Evolutionary conservation across 2,113 vertebrate genomes (phyloP).

Genomic region (Podarcis raffonei): DNA sequence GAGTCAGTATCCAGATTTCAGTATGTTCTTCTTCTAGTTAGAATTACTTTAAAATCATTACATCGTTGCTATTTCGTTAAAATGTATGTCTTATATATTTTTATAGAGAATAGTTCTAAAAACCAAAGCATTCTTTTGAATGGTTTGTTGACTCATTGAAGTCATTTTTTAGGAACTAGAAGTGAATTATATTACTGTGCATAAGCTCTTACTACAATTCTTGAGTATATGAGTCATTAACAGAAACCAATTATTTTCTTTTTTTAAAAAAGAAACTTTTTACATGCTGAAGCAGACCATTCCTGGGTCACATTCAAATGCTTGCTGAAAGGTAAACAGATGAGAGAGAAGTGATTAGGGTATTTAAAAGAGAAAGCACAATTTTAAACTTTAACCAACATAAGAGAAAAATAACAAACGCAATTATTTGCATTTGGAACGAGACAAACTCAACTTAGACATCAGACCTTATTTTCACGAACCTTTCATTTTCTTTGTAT

Average conservation of each 20-base stretch:
- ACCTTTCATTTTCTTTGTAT: background rate
- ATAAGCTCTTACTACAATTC: background rate
- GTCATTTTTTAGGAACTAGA: background rate
- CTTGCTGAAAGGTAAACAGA: background rate
- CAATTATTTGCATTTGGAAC: background rate
- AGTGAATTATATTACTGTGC: background rate
- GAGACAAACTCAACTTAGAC: background rate
- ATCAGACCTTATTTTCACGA: background rate
- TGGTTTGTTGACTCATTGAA: background rate
- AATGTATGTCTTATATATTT: background rate
- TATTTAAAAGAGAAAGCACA: background rate
- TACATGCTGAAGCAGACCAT: background rate
- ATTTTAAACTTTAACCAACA: background rate
- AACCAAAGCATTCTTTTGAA: background rate
- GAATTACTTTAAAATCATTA: background rate
- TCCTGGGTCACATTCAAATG: background rate
- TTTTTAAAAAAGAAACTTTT: background rate
- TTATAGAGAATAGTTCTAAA: background rate
- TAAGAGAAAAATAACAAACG: background rate
- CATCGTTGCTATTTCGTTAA: background rate
- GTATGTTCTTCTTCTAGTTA: background rate
- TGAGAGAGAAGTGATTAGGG: background rate
- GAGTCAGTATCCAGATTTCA: background rate
- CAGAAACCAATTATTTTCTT: background rate
- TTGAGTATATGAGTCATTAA: background rate